Conservation (phyloP, 2,888 invertebrate genomes). For the Brachyptera putata region DNA sequence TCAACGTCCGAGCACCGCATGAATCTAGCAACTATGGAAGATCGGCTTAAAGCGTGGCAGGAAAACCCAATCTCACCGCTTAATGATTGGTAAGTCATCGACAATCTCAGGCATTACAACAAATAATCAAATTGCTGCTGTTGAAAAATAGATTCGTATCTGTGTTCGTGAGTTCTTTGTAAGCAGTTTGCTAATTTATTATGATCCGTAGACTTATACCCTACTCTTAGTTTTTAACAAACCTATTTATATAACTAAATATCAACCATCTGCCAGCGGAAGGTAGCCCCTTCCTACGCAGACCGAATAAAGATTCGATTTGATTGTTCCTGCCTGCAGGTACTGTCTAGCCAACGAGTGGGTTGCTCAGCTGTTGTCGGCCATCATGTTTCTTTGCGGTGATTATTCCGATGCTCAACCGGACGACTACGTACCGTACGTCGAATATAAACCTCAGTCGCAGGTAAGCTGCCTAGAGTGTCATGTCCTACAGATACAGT, state of each 20-base stretch:
- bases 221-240: too few relatives aligned
- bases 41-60: conserved; percentile 68
- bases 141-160: too few relatives aligned
- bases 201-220: too few relatives aligned
- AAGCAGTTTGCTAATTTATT: too few relatives aligned
- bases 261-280: too few relatives aligned
- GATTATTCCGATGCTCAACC: conserved; percentile 68
- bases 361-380: conserved; percentile 70
- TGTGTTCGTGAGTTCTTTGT: too few relatives aligned
- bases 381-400: conserved; percentile 78
- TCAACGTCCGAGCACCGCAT: conserved; percentile 81
- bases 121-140: too few relatives aligned
- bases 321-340: background rate
- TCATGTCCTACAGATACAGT: too few relatives aligned
- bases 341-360: conserved; percentile 61
- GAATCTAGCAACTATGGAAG: conserved; percentile 68
- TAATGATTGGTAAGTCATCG: conserved; percentile 68
- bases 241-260: too few relatives aligned
- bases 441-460: conserved; percentile 67
- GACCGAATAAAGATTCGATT: too few relatives aligned
- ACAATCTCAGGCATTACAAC: too few relatives aligned
- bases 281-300: too few relatives aligned
- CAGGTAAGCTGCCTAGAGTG: background rate
- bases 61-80: conserved; percentile 75
- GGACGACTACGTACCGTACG: conserved; percentile 82